Base-by-base conservation (phyloP, 2,797 vertebrate genomes). In the Merluccius polli region DNA sequence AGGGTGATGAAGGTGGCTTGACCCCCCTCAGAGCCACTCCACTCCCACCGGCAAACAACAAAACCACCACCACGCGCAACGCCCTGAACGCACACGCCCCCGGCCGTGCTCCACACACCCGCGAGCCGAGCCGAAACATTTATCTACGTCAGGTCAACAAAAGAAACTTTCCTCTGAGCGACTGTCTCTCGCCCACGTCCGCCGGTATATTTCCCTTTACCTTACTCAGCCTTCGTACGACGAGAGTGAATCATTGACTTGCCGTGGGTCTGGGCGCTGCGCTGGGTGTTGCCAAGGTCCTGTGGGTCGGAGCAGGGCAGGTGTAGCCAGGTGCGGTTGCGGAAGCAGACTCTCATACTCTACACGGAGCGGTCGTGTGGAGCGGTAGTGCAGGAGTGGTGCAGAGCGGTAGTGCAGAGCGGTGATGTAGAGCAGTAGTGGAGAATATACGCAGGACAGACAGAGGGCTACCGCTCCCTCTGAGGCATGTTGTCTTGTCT, bases 341-440 rank as follows among this genome's bases (percentile, higher is more conserved):
- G 21, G 67, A 32, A 32, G 31, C 67, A 69, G 67, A 16, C 67
- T 69, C 67, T 32, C 67, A 69, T 69, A 69, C 6, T 69, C 67
- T 30, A 16, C 67, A 9, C 29, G 27, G 67, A 31, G 44, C 16
- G 1, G 16, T 4, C 12, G 15, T 21, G 16, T 7, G 21, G 16
- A 48, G 44, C 44, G 15, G 38, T 3, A 15, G 38, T 41, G 38
- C 11, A 41, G 38, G 2, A n/a, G n/a, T n/a, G n/a, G n/a, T n/a
- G n/a, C n/a, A n/a, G 16, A 7, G 38, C 11, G 21, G 16, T 48
- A 21, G 44, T 21, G 3, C 1, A 24, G 52, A 59, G 52, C 52
- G 10, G 21, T 24, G n/a, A 24, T 9, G 18, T 24, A 59, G 52
- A n/a, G 52, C 21, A 59, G 5, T 9, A n/a, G 52, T 1, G n/a